Conservation (phyloP, 1,140 invertebrate genomes). For the Drosophila nigrodunni region DNA sequence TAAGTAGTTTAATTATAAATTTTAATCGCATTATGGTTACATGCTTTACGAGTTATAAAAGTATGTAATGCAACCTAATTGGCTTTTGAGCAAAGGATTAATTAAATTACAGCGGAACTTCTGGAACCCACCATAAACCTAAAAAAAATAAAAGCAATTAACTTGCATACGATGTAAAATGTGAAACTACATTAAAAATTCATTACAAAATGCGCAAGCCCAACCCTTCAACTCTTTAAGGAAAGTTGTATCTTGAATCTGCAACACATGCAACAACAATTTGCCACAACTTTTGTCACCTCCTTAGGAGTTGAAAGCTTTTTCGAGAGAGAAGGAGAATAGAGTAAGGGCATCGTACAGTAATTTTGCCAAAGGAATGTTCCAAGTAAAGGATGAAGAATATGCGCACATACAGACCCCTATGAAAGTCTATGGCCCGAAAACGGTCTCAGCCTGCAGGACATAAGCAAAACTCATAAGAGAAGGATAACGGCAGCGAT, state of each 20-base stretch:
- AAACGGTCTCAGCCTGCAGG: conserved; percentile 53
- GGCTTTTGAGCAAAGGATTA: conserved; percentile 57
- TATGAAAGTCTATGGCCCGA: conserved; percentile 38
- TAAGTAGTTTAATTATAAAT: conserved; percentile 76
- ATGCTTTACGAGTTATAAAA: conserved; percentile 16
- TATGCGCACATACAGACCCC: conserved; percentile 24
- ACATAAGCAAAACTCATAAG: conserved; percentile 66
- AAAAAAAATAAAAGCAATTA: background rate
- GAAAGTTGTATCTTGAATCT: conserved; percentile 55
- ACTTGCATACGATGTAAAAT: conserved; percentile 31
- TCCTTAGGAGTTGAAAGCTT: background rate
- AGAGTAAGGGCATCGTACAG: background rate
- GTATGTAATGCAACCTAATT: conserved; percentile 58
- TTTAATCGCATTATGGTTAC: conserved; percentile 53
- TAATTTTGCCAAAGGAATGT: conserved; percentile 12
- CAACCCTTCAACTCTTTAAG: conserved; percentile 42
- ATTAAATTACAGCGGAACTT: conserved; percentile 52
- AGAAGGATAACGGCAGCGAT: conserved; percentile 33
- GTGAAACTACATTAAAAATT: conserved; percentile 74
- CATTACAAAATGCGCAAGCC: conserved; percentile 59
- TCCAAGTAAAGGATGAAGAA: conserved; percentile 32
- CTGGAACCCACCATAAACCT: conserved; percentile 3
- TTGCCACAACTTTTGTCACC: conserved; percentile 8
- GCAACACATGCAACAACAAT: conserved; percentile 41
- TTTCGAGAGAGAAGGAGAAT: background rate